Percentiles rank a stretch among this genome's conserved stretches.
These are phyloP conservation scores for Camponotus floridanus DNA, from an alignment of 1,140 invertebrate genomes.

Conservation along the genomic window DNA sequence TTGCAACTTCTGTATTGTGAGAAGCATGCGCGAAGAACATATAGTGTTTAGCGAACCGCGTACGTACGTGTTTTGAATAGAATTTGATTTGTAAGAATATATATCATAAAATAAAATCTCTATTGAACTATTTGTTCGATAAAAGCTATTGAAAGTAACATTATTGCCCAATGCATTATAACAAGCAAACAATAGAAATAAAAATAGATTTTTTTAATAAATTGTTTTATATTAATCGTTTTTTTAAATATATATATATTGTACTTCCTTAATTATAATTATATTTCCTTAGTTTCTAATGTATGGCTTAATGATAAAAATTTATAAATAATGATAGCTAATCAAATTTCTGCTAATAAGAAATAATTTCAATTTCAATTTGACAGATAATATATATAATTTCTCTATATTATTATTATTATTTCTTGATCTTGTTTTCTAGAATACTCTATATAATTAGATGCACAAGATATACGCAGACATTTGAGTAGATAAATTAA, in stretches of 20 bases:
- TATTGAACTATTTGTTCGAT: background rate
- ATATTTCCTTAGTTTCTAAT: background rate
- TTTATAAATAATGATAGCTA: background rate
- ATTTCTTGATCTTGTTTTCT: background rate
- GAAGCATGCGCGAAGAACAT: conserved; percentile 4
- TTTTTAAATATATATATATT: background rate
- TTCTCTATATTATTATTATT: background rate
- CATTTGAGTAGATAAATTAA: background rate
- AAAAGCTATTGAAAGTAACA: background rate
- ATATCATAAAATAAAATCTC: background rate
- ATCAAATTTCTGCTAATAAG: background rate
- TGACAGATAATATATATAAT: background rate
- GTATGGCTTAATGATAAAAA: background rate
- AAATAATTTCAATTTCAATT: background rate
- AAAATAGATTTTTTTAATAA: background rate
- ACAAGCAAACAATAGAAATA: background rate
- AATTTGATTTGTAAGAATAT: too few species aligned
- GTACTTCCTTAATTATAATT: background rate
- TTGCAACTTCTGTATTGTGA: conserved; percentile 17
- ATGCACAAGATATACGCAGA: background rate
- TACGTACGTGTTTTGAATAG: background rate
- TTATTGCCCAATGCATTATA: background rate
- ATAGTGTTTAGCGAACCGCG: conserved; percentile 2
- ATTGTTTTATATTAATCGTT: background rate
- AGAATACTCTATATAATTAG: background rate